Evolutionary conservation across 2,888 invertebrate species (phyloP).

Genomic region (Andrena flavipes): DNA sequence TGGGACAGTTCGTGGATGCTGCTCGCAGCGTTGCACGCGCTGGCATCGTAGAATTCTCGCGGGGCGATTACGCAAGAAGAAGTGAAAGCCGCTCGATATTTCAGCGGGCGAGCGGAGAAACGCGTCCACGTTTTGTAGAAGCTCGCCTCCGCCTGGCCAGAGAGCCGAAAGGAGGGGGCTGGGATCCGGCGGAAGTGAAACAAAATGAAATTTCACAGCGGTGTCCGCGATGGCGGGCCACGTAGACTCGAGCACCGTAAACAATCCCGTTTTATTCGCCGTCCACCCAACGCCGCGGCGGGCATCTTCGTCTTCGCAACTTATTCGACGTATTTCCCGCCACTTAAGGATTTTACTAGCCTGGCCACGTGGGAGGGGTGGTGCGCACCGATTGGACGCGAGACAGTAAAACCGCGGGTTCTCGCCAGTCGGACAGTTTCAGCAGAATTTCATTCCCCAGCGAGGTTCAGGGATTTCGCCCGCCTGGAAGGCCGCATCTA

Average conservation of each 20-base stretch:
- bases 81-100: conserved; percentile 61
- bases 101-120: conserved; percentile 27
- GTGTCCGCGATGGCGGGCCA: not conserved
- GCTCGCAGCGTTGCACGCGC: not conserved
- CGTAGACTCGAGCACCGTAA: conserved; percentile 15
- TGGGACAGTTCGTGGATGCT: not conserved
- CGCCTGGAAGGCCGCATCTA: not conserved
- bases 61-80: conserved; percentile 43
- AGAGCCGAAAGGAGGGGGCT: not conserved
- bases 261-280: conserved; percentile 32
- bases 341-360: conserved; percentile 53
- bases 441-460: conserved; percentile 28
- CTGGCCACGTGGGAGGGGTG: not conserved
- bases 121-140: conserved; percentile 32
- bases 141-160: conserved; percentile 5
- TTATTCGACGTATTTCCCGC: conserved; percentile 42
- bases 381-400: conserved; percentile 40
- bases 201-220: conserved; percentile 18
- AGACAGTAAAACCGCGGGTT: conserved; percentile 17
- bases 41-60: conserved; percentile 33
- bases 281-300: not conserved
- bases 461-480: conserved; percentile 9
- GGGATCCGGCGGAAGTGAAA: conserved; percentile 23
- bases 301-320: conserved; percentile 11
- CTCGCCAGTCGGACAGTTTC: conserved; percentile 8